phyloP scores from a whole-genome alignment of 2,888 invertebrate species.

The Uropetala carovei region DNA sequence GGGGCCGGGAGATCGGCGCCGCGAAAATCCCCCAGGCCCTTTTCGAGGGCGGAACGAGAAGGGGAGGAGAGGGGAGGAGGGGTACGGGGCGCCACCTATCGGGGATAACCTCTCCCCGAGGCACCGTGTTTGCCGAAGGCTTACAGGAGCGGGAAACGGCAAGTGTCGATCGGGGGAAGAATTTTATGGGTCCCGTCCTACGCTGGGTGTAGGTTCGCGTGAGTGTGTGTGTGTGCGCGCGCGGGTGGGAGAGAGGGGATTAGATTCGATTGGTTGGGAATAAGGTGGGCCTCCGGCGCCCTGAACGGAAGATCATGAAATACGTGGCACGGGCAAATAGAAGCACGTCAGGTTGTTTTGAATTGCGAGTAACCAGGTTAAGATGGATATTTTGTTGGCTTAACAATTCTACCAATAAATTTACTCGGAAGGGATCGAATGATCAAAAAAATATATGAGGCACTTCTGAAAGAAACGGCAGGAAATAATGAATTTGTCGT shows the following conservation, averaged over 20 bases:
- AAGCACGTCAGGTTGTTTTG: background rate
- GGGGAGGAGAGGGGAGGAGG: background rate
- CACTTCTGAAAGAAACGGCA: too few relatives aligned
- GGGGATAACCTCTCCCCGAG: conserved; percentile 48
- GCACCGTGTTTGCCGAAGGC: conserved; percentile 59
- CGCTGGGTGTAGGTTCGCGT: background rate
- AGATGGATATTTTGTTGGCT: background rate
- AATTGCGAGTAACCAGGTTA: background rate
- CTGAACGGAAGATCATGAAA: conserved; percentile 23
- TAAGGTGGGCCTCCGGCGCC: background rate
- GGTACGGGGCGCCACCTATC: background rate
- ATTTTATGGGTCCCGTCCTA: conserved; percentile 44
- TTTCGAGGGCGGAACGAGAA: background rate
- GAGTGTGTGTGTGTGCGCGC: background rate
- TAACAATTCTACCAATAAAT: too few relatives aligned
- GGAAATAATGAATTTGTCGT: too few relatives aligned
- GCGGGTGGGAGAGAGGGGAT: background rate
- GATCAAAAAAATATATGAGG: too few relatives aligned
- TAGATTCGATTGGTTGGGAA: conserved; percentile 36
- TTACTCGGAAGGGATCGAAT: too few relatives aligned
- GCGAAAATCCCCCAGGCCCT: conserved; percentile 8
- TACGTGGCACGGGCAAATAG: background rate
- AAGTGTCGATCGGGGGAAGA: conserved; percentile 61
- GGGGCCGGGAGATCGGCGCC: background rate
- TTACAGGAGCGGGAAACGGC: conserved; percentile 54